Conservation (phyloP, 2,888 invertebrate genomes). For the Noctua pronuba region DNA sequence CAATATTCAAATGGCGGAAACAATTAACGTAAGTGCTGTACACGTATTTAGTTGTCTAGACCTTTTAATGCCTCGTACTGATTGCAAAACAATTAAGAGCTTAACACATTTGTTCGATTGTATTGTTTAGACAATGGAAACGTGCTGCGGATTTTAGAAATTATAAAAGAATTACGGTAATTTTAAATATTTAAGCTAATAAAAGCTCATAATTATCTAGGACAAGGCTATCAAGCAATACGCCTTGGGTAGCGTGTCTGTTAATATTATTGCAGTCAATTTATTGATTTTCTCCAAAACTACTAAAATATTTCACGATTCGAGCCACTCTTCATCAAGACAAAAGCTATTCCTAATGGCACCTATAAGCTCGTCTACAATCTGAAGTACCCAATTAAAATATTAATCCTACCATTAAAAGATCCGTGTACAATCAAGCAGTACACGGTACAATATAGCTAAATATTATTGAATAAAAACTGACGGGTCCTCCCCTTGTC, state of each 20-base stretch:
- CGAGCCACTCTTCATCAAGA: constrained; percentile 1
- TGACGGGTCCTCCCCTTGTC: constrained; percentile 79
- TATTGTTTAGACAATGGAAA: neutral
- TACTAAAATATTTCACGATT: neutral
- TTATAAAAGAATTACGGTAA: neutral
- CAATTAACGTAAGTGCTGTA: constrained; percentile 89
- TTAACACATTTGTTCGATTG: neutral
- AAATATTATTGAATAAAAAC: constrained; percentile 81
- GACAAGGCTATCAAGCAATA: neutral
- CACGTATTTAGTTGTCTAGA: constrained; percentile 75
- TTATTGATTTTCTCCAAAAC: neutral
- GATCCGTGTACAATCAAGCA: constrained; percentile 49
- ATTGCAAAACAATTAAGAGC: constrained; percentile 54
- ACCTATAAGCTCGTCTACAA: neutral
- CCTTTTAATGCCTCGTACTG: constrained; percentile 60
- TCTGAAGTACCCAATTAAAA: constrained; percentile 56
- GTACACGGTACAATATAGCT: constrained; percentile 61
- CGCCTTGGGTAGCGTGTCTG: neutral
- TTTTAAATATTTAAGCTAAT: neutral
- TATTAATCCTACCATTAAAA: constrained; percentile 56
- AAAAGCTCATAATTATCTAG: neutral
- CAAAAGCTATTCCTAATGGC: constrained; percentile 6
- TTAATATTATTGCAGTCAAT: neutral
- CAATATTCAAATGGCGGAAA: constrained; percentile 91
- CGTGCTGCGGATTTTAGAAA: neutral